Evolutionary conservation across 2,888 invertebrate species (phyloP).

Genomic region (Leptothorax acervorum): DNA sequence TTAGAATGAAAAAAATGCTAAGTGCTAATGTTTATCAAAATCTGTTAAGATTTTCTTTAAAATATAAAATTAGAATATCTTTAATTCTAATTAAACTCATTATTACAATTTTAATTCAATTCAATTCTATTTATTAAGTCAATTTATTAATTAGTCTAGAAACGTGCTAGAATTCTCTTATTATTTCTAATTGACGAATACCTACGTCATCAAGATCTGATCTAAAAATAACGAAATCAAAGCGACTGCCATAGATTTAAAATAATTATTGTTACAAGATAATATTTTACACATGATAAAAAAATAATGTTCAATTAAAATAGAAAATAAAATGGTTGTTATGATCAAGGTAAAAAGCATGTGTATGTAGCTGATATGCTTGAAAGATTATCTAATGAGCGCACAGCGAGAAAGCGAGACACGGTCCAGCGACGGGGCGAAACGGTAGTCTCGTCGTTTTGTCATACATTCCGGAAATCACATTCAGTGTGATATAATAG

Average conservation of each 20-base stretch:
- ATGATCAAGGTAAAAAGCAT: neutral
- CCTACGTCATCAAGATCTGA: neutral
- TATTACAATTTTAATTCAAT: neutral
- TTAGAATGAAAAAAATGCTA: neutral
- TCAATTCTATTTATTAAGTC: no score
- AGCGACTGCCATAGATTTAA: neutral
- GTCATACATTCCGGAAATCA: conserved; percentile 55
- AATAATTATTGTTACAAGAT: neutral
- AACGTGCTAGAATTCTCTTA: neutral
- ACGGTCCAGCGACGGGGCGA: neutral
- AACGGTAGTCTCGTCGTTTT: neutral
- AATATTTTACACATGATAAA: neutral
- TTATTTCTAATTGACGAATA: neutral
- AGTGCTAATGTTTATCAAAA: neutral
- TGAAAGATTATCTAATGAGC: conserved; percentile 18
- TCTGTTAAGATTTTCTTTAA: neutral
- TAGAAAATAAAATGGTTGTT: neutral
- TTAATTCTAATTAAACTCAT: neutral
- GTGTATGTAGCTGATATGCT: neutral
- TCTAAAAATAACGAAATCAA: neutral
- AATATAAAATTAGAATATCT: neutral
- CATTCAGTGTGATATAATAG: conserved; percentile 65
- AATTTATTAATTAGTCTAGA: conserved; percentile 9
- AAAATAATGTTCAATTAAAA: neutral
- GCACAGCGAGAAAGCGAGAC: neutral